Evolutionary conservation across 2,797 vertebrate genomes (phyloP), one percentile per base, ranked within the genome.

Genomic region (Oreonectes daqikongensis): DNA sequence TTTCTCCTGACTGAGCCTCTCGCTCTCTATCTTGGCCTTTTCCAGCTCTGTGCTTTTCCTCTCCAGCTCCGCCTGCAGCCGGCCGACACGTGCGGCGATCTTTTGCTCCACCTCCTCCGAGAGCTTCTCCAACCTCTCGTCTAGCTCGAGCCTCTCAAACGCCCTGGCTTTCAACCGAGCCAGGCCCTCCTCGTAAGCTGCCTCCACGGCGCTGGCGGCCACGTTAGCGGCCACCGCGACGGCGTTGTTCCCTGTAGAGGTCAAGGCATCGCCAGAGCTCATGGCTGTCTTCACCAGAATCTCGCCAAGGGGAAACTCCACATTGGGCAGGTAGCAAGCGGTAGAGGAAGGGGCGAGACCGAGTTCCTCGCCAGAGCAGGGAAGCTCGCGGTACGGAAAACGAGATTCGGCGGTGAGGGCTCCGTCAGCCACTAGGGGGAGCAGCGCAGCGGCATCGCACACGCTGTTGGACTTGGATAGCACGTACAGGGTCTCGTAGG

Each of bases 51-150:
- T 94, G 69, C 96, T 98, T 90, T 98, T 98, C 85, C 95, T 93
- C 87, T 99, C 96, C 89, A 99, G 90, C 88, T 99, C 98, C 0
- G 95, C 94, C 89, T 99, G 97, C 20, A 99, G 94, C 55, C 97
- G 92, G 30, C 97, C 97, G 7, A 99, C 97, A 22, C 98, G 97
- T 0, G 95, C 93, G 0, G 97, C 95, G 18, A 99, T 99, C 90
- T 98, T 99, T 91, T 98, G 97, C 91, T 99, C 97, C 88, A 98
- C 97, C 92, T 99, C 97, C 84, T 99, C 97, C 0, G 96, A 98
- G 79, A 99, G 90, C 85, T 98, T 95, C 91, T 99, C 97, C 85
- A 98, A 91, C 69, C 97, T 87, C 87, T 98, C 95, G 75, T 99
- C 96, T 85, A 98, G 93, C 82, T 99, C 97, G 78, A 99, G 92